Base-by-base conservation (phyloP, 2,797 vertebrate genomes). In the Smutsia gigantea region DNA sequence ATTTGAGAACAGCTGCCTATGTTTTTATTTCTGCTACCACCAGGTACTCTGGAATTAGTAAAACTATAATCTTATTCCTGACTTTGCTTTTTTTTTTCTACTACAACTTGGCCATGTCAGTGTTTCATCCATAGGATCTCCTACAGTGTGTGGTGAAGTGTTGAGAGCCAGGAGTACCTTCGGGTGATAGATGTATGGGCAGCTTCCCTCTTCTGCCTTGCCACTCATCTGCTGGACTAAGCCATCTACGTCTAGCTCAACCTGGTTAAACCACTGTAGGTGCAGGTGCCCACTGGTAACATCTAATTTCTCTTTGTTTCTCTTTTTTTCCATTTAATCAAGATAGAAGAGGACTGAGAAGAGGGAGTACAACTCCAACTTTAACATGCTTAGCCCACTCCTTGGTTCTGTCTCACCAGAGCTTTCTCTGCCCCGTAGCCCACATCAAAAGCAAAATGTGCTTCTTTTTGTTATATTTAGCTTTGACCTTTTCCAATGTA, bases 1-100 rank as follows among this genome's bases (percentile, higher is more conserved):
- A 71, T 51, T 55, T 89, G 69, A 83, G 75, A 84, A 39, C 4
- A 18, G 31, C 19, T 63, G 37, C 12, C 37, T 78, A 27, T 91
- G 8, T 75, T 96, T 77, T 85, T 87, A 86, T 68, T 64, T 93
- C 29, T 95, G 57, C 46, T 79, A 14, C 78, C 57, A 59, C 85
- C 21, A 83, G 21, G 51, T 74, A 57, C 49, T 86, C 66, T 87
- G n/a, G 18, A 82, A 55, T 83, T 93, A 74, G 63, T 69, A 90
- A 90, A 53, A 57, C 31, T 79, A 39, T 42, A 68, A 18, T 84
- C 23, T 42, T 92, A 31, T 90, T 88, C n/a, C 39, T 81, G 27
- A 37, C 66, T 63, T 94, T 90, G 11, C 27, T 2, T 86, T 21
- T 55, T 95, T 81, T 42, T 31, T 55, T 89, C 53, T 53, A 3